A percentile compares a stretch with the other conserved stretches of the same genome.
Evolutionary conservation across 2,113 vertebrate species (phyloP).

Genomic region (Seriola dumerili): DNA sequence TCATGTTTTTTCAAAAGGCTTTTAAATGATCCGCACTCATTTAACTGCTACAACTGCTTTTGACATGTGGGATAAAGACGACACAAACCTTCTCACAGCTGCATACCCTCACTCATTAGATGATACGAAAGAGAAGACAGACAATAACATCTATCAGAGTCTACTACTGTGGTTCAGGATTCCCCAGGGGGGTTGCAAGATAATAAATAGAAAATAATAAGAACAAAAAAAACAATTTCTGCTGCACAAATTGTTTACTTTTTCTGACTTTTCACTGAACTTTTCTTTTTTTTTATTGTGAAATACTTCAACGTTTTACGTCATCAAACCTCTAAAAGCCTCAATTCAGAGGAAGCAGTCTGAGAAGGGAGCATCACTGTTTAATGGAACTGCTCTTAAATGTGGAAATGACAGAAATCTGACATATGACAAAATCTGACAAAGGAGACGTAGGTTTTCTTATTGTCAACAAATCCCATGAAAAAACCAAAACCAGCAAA

Average conservation of each 20-base stretch:
- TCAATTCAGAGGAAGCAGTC: too few relatives aligned
- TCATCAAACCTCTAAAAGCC: neutral
- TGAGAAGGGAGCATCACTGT: neutral
- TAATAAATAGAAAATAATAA: conserved; percentile 2
- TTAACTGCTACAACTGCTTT: neutral
- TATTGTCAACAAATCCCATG: too few relatives aligned
- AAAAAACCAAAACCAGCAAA: too few relatives aligned
- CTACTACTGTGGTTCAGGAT: neutral
- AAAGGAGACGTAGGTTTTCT: too few relatives aligned
- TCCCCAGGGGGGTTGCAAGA: neutral
- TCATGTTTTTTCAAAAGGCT: too few relatives aligned
- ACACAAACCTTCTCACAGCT: neutral
- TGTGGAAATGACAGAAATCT: too few relatives aligned
- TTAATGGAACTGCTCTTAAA: neutral
- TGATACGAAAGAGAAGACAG: neutral
- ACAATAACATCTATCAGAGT: neutral
- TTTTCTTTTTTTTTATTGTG: neutral
- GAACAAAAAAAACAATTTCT: neutral
- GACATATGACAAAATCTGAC: too few relatives aligned
- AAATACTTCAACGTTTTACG: neutral
- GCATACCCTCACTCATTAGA: neutral
- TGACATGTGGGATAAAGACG: neutral
- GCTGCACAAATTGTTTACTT: neutral
- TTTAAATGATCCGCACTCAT: neutral
- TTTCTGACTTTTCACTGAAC: neutral